Base-by-base conservation (phyloP, 2,888 invertebrate genomes). In the Epinotia demarniana region DNA sequence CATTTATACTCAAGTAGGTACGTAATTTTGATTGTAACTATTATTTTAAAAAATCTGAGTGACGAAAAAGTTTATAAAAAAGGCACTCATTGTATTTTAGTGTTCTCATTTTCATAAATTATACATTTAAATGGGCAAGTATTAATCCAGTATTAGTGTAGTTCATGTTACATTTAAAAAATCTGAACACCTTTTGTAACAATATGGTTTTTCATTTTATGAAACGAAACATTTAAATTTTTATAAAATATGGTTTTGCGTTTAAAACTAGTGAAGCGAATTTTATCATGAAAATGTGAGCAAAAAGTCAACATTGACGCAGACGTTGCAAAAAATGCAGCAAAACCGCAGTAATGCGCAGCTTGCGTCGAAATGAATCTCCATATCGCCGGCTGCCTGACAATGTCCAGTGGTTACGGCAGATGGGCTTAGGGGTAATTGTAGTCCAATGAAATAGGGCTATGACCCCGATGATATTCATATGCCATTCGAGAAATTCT, bases 351-450 rank as follows among this genome's bases (percentile, higher is more conserved):
- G 55, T 73, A 67, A 73, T 69, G 57, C 58, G 16, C 18, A 16
- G 64, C 72, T 64, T 62, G 18, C 43, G 62, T 69, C 49, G 27
- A 49, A 46, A 70, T 64, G 63, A 71, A 57, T 58, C 64, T 64
- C 46, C 75, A 70, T 75, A 75, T 71, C 64, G 53, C 49, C 27
- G 9, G 70, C 43, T 27, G 75, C 75, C n/a, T n/a, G n/a, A 67
- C 67, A 71, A 49, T 60, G 39, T 23, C 57, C 57, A 43, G 60
- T 46, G 70, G 75, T 60, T 39, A 75, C 70, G 70, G 18, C 64
- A 75, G 70, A 75, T 55, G 64, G 60, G 70, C 64, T 73, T 64
- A 70, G 63, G 70, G 64, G 53, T 75, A 66, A 71, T 70, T 75
- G 75, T 60, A 75, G 53, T 43, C 64, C 53, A 60, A 53, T 69